phyloP scores from a whole-genome alignment of 2,888 invertebrate genomes.

The Papilio demoleus region DNA sequence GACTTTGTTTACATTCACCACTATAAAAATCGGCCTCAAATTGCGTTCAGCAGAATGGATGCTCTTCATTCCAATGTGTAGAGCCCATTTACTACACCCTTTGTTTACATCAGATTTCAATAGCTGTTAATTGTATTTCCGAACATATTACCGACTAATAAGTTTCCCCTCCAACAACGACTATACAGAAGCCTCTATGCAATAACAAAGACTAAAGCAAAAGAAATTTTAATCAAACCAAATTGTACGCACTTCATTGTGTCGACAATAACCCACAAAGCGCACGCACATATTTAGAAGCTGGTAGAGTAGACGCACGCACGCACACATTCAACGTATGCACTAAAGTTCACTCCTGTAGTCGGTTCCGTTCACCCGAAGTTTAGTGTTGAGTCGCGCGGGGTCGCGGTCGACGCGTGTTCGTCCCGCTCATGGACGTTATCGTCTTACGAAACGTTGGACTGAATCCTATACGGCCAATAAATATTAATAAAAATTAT shows the following conservation, averaged over 20 bases:
- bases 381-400: constrained; percentile 71
- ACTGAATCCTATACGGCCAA: constrained; percentile 55
- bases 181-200: constrained; percentile 56
- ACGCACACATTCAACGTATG: constrained; percentile 58
- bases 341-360: constrained; percentile 61
- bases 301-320: constrained; percentile 52
- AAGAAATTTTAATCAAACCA: constrained; percentile 69
- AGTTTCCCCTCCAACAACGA: constrained; percentile 66
- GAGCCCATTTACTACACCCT: constrained; percentile 42
- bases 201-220: constrained; percentile 65
- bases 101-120: constrained; percentile 42
- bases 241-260: constrained; percentile 68
- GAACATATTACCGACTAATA: constrained; percentile 60
- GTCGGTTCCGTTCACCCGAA: constrained; percentile 60
- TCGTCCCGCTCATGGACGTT: constrained; percentile 61
- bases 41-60: constrained; percentile 17
- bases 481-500: constrained; percentile 54
- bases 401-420: constrained; percentile 69
- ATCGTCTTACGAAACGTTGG: constrained; percentile 67
- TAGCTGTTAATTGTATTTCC: constrained; percentile 49
- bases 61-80: constrained; percentile 32
- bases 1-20: constrained; percentile 37
- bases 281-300: constrained; percentile 55
- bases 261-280: constrained; percentile 74
- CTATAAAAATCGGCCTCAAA: constrained; percentile 38